Percentiles rank a stretch among this genome's conserved stretches.
phyloP scores from a whole-genome alignment of 2,797 vertebrate species.

The Lerista edwardsae region DNA sequence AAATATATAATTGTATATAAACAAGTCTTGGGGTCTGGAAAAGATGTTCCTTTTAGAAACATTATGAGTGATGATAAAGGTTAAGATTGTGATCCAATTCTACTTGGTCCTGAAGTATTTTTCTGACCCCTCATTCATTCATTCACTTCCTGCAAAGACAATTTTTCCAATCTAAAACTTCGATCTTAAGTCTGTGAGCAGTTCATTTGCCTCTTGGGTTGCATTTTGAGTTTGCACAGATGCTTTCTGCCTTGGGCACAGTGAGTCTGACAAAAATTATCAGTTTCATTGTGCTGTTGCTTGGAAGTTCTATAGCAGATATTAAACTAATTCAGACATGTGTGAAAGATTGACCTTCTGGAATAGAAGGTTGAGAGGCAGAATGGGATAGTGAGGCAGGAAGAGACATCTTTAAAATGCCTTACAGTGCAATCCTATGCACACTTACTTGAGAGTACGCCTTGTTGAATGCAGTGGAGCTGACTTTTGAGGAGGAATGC shows the following conservation, averaged over 20 bases:
- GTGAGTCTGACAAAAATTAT: constrained; percentile 29
- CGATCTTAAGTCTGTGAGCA: constrained; percentile 23
- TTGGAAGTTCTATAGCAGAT: constrained; percentile 34
- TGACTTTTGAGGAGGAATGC: background rate
- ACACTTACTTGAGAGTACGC: too few species aligned
- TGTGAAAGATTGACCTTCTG: constrained; percentile 29
- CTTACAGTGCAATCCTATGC: background rate
- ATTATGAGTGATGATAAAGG: background rate
- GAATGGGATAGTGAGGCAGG: background rate
- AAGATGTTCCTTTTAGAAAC: background rate
- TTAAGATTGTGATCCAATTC: background rate
- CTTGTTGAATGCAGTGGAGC: too few species aligned
- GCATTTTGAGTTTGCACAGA: constrained; percentile 27
- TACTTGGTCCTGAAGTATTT: constrained; percentile 1
- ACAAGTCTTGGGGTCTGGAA: background rate
- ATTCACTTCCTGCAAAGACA: constrained; percentile 19
- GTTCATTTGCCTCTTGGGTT: constrained; percentile 37
- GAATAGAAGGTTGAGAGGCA: constrained; percentile 1
- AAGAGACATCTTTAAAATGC: constrained; percentile 1
- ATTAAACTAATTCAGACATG: constrained; percentile 26
- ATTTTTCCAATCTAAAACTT: constrained; percentile 15
- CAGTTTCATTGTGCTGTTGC: constrained; percentile 23
- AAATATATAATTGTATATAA: background rate
- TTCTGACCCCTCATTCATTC: background rate
- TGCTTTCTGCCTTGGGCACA: constrained; percentile 31